Base-by-base conservation (phyloP, 2,113 vertebrate species). In the Cebus imitator region DNA sequence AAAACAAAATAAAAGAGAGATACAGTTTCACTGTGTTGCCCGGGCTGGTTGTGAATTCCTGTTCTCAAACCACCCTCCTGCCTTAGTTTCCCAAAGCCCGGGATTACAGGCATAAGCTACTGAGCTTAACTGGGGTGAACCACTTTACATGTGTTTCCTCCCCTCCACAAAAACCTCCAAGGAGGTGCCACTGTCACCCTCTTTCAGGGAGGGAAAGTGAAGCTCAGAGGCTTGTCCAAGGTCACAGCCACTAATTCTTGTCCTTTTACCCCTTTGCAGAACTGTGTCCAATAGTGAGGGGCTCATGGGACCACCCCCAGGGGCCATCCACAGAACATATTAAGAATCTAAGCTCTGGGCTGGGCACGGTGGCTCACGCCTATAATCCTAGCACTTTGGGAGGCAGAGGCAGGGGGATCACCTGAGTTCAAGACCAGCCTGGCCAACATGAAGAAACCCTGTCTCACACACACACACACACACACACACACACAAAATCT, bases 141-240 rank as follows among this genome's bases (percentile, higher is more conserved):
- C 57, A 21, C 13, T 43, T 84, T 30, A 87, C 10, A 13, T 8
- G 43, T 32, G 14, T 37, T 58, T n/a, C 50, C 64, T 61, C 55
- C 14, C 2, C 58, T 21, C 45, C 6, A 21, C 0, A 0, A n/a
- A n/a, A 4, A 35, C 0, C n/a, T 32, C 30, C 14, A n/a, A 55
- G 76, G 30, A 89, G 64, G n/a, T 8, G 20, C 23, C 18, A 30
- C 35, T 85, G 40, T 78, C 37, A 72, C 45, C 37, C 55, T n/a
- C 32, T 82, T 58, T 40, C 48, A 57, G 43, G 57, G 30, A 94
- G 30, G 37, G 45, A 64, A 66, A 50, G 13, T 50, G 66, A 68
- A 66, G 57, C 18, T 45, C 23, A 13, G 20, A 96, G 78, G 10
- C 50, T n/a, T 11, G 10, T 70, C 72, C 0, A 16, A 58, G 58